These are phyloP conservation scores for Pomatostomus ruficeps DNA, from an alignment of 2,113 vertebrate genomes.

Conservation along the genomic window DNA sequence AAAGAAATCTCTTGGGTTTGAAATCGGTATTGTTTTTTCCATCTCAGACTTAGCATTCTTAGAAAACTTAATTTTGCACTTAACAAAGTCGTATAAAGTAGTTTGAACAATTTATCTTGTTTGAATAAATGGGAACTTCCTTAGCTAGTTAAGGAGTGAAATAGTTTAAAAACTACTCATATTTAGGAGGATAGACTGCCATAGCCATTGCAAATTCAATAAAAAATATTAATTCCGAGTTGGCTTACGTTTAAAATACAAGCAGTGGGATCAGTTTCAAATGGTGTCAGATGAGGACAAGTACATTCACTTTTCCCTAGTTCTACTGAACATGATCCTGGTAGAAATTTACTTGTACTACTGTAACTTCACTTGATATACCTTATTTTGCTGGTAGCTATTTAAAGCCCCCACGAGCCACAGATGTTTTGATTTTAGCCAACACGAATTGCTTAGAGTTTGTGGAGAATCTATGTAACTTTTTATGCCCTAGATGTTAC, in stretches of 20 bases:
- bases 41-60: background rate
- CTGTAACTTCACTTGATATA: background rate
- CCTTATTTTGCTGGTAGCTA: background rate
- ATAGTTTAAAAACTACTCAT: background rate
- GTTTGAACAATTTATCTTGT: background rate
- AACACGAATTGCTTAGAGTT: background rate
- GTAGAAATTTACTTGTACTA: background rate
- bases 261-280: background rate
- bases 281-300: background rate
- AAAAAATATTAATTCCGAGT: background rate
- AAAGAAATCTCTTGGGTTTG: background rate
- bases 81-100: background rate
- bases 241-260: background rate
- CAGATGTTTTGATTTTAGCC: background rate
- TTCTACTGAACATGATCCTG: background rate
- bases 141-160: background rate
- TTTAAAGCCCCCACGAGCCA: background rate
- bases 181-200: background rate
- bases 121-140: background rate
- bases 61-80: background rate
- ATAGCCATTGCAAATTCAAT: background rate
- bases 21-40: background rate
- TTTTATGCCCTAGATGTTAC: background rate
- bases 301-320: background rate
- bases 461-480: background rate